Evolutionary conservation across 2,113 vertebrate species (phyloP), one percentile per base, ranked within the genome.

Genomic region (Catharus fuscescens): DNA sequence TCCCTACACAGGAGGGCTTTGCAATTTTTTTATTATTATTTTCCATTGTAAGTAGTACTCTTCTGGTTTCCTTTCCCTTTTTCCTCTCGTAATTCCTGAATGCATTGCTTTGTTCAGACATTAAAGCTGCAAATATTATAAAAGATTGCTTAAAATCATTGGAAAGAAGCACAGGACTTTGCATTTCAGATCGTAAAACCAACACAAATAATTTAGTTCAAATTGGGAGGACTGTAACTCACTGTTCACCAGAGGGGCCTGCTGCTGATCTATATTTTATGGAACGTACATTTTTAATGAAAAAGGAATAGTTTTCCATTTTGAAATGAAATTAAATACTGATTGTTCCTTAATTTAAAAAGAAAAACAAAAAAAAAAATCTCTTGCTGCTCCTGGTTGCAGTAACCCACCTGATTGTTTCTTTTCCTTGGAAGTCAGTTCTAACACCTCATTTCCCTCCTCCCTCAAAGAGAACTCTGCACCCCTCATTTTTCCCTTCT

Each of bases 151-250:
- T 90, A 62, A 96, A 96, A 92, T 80, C 80, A 88, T 92, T 89
- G 94, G 92, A 93, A 95, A 93, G 76, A 92, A 87, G 61, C 80
- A 66, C 83, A 87, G 40, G 71, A 56, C 50, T 97, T 97, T 88
- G 44, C 83, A 96, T 96, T 97, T 90, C 78, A 95, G 62, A 91
- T 97, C 60, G 11, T 97, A 97, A 98, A 98, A 83, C 88, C 84
- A 97, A 94, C 95, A 97, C 88, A 86, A 98, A 98, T 97, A 97
- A 97, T 98, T 98, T 90, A 97, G 92, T 88, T 95, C 71, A 91
- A 77, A 80, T 48, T 96, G 88, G 80, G 87, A 97, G 92, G 82
- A 93, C 92, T 97, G 93, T 92, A 96, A 84, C 66, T 96, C 88
- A 91, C 78, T 94, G 91, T 97, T 97, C 93, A 93, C 94, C 90